phyloP scores from a whole-genome alignment of 2,888 invertebrate genomes.

The Cenopis cana region DNA sequence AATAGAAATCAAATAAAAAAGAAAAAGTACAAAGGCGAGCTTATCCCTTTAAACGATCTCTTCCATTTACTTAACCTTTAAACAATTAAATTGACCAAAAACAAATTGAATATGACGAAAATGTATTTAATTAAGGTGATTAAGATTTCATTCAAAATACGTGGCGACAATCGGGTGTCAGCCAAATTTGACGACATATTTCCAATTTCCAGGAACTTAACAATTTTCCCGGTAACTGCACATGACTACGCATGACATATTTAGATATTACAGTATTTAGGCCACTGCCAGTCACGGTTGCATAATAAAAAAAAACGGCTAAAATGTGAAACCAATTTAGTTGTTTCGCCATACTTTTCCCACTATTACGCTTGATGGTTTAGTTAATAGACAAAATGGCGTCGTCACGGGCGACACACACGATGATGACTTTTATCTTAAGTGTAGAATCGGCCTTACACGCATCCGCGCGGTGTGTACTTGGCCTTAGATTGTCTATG shows the following conservation, averaged over 20 bases:
- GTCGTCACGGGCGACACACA: slow-evolving; percentile 79
- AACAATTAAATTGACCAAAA: too few species aligned
- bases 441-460: slow-evolving; percentile 78
- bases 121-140: too few species aligned
- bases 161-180: too few species aligned
- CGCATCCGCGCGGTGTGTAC: slow-evolving; percentile 67
- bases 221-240: too few species aligned
- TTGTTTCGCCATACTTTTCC: slow-evolving; percentile 71
- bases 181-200: too few species aligned
- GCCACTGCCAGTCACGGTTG: slow-evolving; percentile 45
- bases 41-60: too few species aligned
- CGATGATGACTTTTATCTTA: slow-evolving; percentile 77
- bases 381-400: slow-evolving; percentile 79
- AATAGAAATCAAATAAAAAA: too few species aligned
- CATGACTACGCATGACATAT: slow-evolving; percentile 31
- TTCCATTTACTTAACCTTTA: too few species aligned
- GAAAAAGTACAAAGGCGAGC: too few species aligned
- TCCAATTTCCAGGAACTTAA: too few species aligned
- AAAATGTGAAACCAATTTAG: slow-evolving; percentile 66
- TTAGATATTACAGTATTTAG: slow-evolving; percentile 27
- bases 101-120: too few species aligned
- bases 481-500: slow-evolving; percentile 60
- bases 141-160: too few species aligned
- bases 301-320: slow-evolving; percentile 55
- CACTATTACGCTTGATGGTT: slow-evolving; percentile 68